phyloP scores from a whole-genome alignment of 2,888 invertebrate genomes.

The Drosophila paracracens region DNA sequence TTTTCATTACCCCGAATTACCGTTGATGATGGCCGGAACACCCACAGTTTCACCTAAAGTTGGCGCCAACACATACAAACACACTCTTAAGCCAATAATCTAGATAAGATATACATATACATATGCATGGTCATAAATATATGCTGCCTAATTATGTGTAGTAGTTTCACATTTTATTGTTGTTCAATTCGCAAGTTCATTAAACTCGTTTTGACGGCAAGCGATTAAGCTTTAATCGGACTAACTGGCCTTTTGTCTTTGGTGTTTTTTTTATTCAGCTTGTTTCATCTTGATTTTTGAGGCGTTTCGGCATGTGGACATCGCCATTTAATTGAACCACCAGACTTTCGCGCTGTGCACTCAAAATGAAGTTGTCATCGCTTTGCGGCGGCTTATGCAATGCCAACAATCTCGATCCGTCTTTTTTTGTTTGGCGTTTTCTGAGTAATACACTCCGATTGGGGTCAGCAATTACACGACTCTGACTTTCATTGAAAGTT shows the following conservation, averaged over 20 bases:
- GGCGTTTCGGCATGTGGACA: conserved; percentile 51
- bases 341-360: conserved; percentile 53
- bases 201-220: conserved; percentile 62
- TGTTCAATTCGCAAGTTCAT: conserved; percentile 73
- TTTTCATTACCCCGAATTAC: conserved; percentile 67
- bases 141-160: conserved; percentile 57
- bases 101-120: conserved; percentile 3
- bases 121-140: conserved; percentile 48
- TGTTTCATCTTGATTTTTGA: conserved; percentile 24
- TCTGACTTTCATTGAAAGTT: conserved; percentile 77
- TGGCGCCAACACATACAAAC: conserved; percentile 40
- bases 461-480: conserved; percentile 68
- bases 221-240: conserved; percentile 42
- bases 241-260: conserved; percentile 40
- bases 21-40: conserved; percentile 62
- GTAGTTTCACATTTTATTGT: conserved; percentile 66
- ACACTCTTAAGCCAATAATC: conserved; percentile 39
- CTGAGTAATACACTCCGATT: conserved; percentile 59
- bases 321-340: conserved; percentile 43
- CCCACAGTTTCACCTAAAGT: conserved; percentile 50
- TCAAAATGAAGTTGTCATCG: conserved; percentile 60
- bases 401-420: conserved; percentile 63
- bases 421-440: conserved; percentile 53
- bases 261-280: conserved; percentile 9
- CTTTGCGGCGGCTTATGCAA: conserved; percentile 63